Conservation (phyloP, 2,888 invertebrate genomes). For the Blera fallax region DNA sequence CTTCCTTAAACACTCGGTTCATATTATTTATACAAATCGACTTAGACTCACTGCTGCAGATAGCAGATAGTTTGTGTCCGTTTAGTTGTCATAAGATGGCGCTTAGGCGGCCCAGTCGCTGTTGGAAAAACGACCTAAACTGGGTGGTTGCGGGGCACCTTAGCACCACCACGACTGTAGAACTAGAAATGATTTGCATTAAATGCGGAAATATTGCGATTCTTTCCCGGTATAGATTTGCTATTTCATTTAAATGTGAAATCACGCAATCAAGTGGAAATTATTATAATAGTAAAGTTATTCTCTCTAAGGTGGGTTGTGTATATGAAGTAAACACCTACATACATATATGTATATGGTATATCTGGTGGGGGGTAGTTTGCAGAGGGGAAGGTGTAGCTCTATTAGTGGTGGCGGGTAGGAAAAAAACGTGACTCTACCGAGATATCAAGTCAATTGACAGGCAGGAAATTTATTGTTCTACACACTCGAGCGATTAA, state of each 20-base stretch:
- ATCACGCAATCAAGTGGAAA: constrained; percentile 72
- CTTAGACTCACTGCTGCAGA: constrained; percentile 32
- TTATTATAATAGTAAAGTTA: constrained; percentile 65
- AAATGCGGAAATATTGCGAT: constrained; percentile 70
- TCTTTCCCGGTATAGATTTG: constrained; percentile 66
- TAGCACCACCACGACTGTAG: constrained; percentile 47
- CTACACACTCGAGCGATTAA: constrained; percentile 71
- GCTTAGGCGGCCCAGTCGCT: constrained; percentile 35
- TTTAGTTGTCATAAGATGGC: constrained; percentile 69
- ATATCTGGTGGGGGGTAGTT: neutral
- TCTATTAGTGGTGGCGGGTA: neutral
- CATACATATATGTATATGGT: neutral
- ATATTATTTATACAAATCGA: constrained; percentile 58
- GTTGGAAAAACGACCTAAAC: constrained; percentile 46
- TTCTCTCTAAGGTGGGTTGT: constrained; percentile 40
- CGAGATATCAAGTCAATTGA: constrained; percentile 66
- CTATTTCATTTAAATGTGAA: constrained; percentile 65
- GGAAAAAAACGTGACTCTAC: constrained; percentile 65
- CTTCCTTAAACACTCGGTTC: constrained; percentile 67
- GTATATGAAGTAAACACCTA: constrained; percentile 8
- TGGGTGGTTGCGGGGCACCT: constrained; percentile 44
- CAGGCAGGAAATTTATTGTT: constrained; percentile 73
- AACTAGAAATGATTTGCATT: constrained; percentile 64
- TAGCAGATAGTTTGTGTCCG: constrained; percentile 53
- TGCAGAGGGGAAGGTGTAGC: neutral